phyloP scores from a whole-genome alignment of 2,797 vertebrate genomes.

The Siniperca scherzeri region DNA sequence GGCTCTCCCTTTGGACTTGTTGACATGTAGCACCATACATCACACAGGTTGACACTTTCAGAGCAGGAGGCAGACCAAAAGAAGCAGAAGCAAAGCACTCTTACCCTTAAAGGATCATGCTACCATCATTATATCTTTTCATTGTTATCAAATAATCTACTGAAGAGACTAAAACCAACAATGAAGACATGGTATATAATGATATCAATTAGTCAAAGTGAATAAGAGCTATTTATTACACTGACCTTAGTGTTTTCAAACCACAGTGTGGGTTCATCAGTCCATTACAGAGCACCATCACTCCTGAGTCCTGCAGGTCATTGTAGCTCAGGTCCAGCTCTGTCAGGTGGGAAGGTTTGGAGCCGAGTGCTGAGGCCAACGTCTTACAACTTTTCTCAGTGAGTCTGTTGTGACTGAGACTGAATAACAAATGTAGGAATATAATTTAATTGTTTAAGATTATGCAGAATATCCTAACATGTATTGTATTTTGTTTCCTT shows the following conservation, averaged over 20 bases:
- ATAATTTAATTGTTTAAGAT: background rate
- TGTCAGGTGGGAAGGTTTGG: slow-evolving; percentile 35
- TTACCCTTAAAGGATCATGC: background rate
- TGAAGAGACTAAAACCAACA: background rate
- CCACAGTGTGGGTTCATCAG: slow-evolving; percentile 33
- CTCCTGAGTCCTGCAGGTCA: slow-evolving; percentile 40
- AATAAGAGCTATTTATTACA: background rate
- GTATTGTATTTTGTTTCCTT: background rate
- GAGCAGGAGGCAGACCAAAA: background rate
- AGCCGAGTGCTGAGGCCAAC: slow-evolving; percentile 33
- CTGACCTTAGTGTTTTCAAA: slow-evolving; percentile 50
- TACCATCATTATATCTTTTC: background rate
- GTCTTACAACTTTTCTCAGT: slow-evolving; percentile 41
- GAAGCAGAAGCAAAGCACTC: background rate
- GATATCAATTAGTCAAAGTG: background rate
- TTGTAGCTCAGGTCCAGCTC: slow-evolving; percentile 59
- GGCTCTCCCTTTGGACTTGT: background rate
- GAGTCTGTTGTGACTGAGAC: slow-evolving; percentile 52
- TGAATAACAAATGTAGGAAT: slow-evolving; percentile 14
- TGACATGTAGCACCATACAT: background rate
- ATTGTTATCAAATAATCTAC: background rate
- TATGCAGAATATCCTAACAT: background rate
- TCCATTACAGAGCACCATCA: slow-evolving; percentile 23
- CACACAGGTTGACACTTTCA: background rate
- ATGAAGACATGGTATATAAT: background rate